These are phyloP conservation scores for Anguilla anguilla DNA, from an alignment of 2,797 vertebrate genomes.

Conservation along the genomic window DNA sequence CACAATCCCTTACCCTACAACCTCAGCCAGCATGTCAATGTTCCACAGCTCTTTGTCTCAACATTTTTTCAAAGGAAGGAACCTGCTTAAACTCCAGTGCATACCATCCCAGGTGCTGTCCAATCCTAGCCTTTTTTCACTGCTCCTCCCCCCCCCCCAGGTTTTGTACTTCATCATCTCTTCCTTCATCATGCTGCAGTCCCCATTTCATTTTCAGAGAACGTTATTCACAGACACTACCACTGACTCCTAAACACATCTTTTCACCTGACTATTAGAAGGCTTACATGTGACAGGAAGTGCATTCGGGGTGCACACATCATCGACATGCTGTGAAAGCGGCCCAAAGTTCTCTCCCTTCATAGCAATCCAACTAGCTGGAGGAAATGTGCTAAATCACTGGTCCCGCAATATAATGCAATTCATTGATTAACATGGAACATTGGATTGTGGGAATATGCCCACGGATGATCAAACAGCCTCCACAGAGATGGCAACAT, in stretches of 20 bases:
- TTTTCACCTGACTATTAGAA: neutral
- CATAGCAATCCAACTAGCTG: neutral
- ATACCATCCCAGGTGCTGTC: neutral
- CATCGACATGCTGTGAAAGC: neutral
- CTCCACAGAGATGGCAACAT: neutral
- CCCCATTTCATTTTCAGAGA: neutral
- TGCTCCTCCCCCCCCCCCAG: neutral
- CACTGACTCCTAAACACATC: neutral
- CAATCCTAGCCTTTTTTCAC: neutral
- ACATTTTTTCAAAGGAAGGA: neutral
- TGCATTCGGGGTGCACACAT: neutral
- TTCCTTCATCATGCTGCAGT: neutral
- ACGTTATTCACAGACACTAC: neutral
- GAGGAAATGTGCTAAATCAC: neutral
- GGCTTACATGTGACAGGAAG: neutral
- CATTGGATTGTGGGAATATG: neutral
- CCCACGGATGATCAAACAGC: neutral
- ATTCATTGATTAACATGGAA: neutral
- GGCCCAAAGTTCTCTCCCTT: neutral
- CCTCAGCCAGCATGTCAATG: neutral
- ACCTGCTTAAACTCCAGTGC: neutral
- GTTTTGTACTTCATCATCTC: slow-evolving; percentile 3
- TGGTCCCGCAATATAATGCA: neutral
- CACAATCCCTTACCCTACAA: neutral
- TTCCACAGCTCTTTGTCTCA: neutral